Conservation (phyloP, 2,888 invertebrate genomes). For the Ypsolopha sequella region DNA sequence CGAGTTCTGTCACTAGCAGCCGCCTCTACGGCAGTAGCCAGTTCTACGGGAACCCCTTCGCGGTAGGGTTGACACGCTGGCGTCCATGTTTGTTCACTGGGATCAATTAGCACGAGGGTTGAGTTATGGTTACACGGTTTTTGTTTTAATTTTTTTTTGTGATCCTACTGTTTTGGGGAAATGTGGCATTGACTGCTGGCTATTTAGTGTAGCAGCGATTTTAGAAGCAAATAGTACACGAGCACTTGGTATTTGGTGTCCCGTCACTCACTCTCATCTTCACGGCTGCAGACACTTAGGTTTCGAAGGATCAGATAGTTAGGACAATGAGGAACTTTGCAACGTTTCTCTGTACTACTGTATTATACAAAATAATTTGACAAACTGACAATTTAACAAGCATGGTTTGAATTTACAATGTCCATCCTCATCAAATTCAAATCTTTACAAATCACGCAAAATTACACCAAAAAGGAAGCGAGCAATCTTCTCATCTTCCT, state of each 20-base stretch:
- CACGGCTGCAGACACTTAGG: not conserved
- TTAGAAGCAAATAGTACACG: too few species aligned
- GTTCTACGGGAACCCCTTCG: slow-evolving; percentile 50
- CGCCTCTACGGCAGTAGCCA: slow-evolving; percentile 32
- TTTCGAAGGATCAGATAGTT: not conserved
- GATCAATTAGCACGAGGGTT: too few species aligned
- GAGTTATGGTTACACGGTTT: too few species aligned
- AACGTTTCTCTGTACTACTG: too few species aligned
- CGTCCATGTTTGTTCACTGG: too few species aligned
- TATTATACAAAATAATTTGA: not conserved
- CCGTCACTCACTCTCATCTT: slow-evolving; percentile 5
- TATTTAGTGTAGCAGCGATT: too few species aligned
- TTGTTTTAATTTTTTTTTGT: too few species aligned
- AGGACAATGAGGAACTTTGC: too few species aligned
- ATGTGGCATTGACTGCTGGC: too few species aligned
- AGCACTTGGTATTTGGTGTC: not conserved
- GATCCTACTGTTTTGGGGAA: too few species aligned
- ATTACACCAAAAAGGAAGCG: not conserved
- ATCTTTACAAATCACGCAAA: too few species aligned
- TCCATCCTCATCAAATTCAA: too few species aligned
- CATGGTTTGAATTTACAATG: slow-evolving; percentile 17
- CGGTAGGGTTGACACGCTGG: slow-evolving; percentile 31
- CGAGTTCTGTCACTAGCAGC: slow-evolving; percentile 36
- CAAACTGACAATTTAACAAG: slow-evolving; percentile 6
- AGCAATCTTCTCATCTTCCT: slow-evolving; percentile 18